Conservation (phyloP, 2,888 invertebrate genomes). For the Pristionchus fissidentatus region DNA sequence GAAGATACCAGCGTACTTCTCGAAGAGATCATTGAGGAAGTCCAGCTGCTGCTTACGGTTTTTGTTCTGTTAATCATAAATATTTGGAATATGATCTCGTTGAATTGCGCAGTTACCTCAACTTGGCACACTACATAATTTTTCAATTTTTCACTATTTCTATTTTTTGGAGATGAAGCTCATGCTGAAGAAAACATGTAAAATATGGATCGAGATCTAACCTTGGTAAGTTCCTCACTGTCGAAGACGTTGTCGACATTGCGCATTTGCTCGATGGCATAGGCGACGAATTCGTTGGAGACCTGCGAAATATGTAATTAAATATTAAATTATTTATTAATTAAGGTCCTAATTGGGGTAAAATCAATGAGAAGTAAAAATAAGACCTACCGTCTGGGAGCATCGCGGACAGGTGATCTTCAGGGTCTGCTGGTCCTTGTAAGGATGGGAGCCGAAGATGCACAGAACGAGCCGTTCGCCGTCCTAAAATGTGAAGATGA, state of each 20-base stretch:
- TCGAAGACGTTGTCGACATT: slow-evolving; percentile 62
- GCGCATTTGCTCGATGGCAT: slow-evolving; percentile 63
- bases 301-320: slow-evolving; percentile 49
- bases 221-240: slow-evolving; percentile 58
- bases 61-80: no score
- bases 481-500: slow-evolving; percentile 44
- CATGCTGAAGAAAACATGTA: background rate
- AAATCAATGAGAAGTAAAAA: background rate
- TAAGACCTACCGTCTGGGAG: slow-evolving; percentile 40
- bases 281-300: slow-evolving; percentile 55
- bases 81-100: no score
- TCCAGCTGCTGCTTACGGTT: slow-evolving; percentile 49
- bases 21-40: slow-evolving; percentile 59
- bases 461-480: slow-evolving; percentile 50
- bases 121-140: no score
- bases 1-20: slow-evolving; percentile 53
- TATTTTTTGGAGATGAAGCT: background rate
- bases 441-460: slow-evolving; percentile 59
- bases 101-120: no score
- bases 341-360: background rate
- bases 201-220: background rate
- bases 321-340: no score
- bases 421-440: slow-evolving; percentile 59
- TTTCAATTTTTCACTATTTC: background rate
- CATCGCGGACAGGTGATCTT: slow-evolving; percentile 63